A percentile compares a stretch with the other conserved stretches of the same genome.
phyloP scores from a whole-genome alignment of 1,140 invertebrate species.

The Megathymus violae region DNA sequence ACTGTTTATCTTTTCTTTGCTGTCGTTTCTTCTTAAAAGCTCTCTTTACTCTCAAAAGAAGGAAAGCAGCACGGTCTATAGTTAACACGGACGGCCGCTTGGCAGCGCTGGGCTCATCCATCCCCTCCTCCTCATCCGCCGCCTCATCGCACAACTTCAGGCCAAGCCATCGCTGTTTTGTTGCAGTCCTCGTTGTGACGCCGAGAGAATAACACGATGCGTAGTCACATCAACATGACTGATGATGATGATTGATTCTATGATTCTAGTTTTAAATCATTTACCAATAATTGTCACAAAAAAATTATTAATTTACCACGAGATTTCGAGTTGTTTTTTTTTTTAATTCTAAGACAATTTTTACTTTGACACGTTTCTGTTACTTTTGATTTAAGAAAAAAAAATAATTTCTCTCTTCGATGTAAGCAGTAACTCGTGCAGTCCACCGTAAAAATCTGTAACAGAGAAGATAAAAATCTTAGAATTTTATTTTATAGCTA shows the following conservation, averaged over 20 bases:
- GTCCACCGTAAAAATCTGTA: background rate
- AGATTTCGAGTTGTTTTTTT: too few species aligned
- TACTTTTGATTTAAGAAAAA: too few species aligned
- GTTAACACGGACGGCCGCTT: slow-evolving; percentile 86
- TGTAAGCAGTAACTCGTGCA: background rate
- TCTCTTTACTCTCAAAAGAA: slow-evolving; percentile 93
- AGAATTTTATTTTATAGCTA: too few species aligned
- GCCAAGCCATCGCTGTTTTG: slow-evolving; percentile 78
- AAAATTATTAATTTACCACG: too few species aligned
- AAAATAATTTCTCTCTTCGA: too few species aligned
- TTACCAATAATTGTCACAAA: too few species aligned
- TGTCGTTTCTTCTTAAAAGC: slow-evolving; percentile 96
- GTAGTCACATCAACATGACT: background rate
- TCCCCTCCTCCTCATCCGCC: slow-evolving; percentile 64
- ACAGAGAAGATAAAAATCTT: slow-evolving; percentile 1
- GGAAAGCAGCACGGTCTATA: slow-evolving; percentile 93
- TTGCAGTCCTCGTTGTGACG: slow-evolving; percentile 62
- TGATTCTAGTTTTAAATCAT: too few species aligned
- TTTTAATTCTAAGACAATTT: too few species aligned
- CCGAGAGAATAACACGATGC: slow-evolving; percentile 29
- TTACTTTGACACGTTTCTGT: too few species aligned
- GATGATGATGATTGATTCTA: too few species aligned
- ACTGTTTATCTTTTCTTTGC: slow-evolving; percentile 92
- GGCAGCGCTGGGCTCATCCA: slow-evolving; percentile 73
- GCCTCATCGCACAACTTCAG: slow-evolving; percentile 81